Evolutionary conservation across 2,888 invertebrate genomes (phyloP), one percentile per base, ranked within the genome.

Genomic region (Ormyrus labotus): DNA sequence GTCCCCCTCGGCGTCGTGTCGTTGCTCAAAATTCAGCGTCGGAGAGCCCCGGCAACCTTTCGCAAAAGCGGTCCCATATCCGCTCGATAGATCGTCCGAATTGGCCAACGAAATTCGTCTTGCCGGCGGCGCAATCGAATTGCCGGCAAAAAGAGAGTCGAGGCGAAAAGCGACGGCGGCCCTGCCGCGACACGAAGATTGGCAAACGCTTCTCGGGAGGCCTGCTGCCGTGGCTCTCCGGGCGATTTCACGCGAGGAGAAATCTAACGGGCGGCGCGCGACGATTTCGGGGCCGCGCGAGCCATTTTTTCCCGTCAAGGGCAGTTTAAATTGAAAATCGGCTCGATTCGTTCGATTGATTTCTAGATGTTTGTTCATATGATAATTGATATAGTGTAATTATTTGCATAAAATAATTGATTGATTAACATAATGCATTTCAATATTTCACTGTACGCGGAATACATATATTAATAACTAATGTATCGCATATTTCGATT

Each of bases 131-230:
- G 71, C 71, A 53, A 61, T 72, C 61, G 48, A n/a, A 3, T 13
- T 3, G 19, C 13, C 51, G 4, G 7, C 63, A 3, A 48, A 8
- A 47, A 9, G 50, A 65, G 50, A 64, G 47, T 10, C 63, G 51
- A 74, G 73, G 73, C 63, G 65, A 68, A 57, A 60, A 78, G 58
- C 3, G 68, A 45, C 63, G 47, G 8, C 13, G 67, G 51, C 45
- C 9, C 13, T 64, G 73, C 58, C 67, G 67, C 68, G 67, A 67
- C 65, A 67, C 65, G 67, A 53, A 60, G 67, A 60, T 67, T 75
- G 75, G 75, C 75, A 75, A 75, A 75, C 60, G 13, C 48, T 19
- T 55, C 48, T 65, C 57, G 64, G 48, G 48, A 51, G 57, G 19
- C 19, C 1, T 19, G 19, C 1, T 19, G 19, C 19, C 19, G 1